Base-by-base conservation (phyloP, 2,797 vertebrate species). In the Clarias fuscus region DNA sequence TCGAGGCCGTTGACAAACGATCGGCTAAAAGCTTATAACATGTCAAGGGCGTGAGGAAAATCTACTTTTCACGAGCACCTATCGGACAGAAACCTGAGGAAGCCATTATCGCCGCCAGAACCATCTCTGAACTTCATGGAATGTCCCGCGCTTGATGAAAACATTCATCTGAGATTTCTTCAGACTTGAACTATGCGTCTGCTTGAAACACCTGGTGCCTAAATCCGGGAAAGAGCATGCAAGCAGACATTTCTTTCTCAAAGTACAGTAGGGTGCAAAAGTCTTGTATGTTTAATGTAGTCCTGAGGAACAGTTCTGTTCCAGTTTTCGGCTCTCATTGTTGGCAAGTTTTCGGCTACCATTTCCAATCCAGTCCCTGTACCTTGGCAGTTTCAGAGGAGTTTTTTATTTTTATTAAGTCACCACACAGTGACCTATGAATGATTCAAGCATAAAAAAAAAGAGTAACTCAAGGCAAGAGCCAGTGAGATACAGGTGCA, bases 111-210 rank as follows among this genome's bases (percentile, higher is more conserved):
- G 64, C 58, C n/a, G 37, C 4, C 71, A 64, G 72, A 24, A 65
- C 18, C 58, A 15, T 79, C 76, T 79, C 59, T 53, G 53, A 72
- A 73, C 77, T 33, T 62, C n/a, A 5, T 86, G 77, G 84, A 85
- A 85, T 85, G 76, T 85, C 75, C 64, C 61, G 75, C 33, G 20
- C 40, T n/a, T 40, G 75, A 79, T 68, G 76, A 67, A 85, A 85
- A 71, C 76, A 85, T 85, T 79, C 48, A 56, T 59, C 13, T 48
- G 56, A 17, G 76, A 71, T n/a, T 40, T 71, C 7, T 56, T n/a
- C 7, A 70, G 62, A 65, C 22, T 33, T 4, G 7, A 24, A 24
- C 70, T 53, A 48, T 73, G 10, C 6, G 5, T 58, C 75, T 78
- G 75, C 56, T 78, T 78, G 75, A 62, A 64, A 78, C 11, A 7